Evolutionary conservation across 2,888 invertebrate genomes (phyloP).

Genomic region (Chelonus formosanus): DNA sequence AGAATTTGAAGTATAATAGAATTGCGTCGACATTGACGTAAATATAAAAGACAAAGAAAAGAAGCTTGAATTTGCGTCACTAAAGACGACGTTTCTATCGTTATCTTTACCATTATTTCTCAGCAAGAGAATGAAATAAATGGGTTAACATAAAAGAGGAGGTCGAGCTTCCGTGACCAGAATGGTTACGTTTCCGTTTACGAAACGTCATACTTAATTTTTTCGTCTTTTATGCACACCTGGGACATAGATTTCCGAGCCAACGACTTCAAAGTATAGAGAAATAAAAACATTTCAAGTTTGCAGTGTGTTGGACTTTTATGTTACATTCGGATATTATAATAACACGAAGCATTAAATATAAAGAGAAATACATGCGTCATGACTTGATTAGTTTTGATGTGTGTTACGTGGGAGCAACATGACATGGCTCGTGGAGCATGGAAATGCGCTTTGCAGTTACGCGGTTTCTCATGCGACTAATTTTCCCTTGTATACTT

Average conservation of each 20-base stretch:
- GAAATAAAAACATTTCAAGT: no score
- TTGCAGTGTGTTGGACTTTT: no score
- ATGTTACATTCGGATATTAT: background rate
- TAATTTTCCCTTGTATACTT: slow-evolving; percentile 13
- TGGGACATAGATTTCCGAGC: background rate
- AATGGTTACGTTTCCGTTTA: slow-evolving; percentile 1
- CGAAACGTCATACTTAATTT: slow-evolving; percentile 1
- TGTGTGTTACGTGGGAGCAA: slow-evolving; percentile 29
- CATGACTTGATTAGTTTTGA: slow-evolving; percentile 10
- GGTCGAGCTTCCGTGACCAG: slow-evolving; percentile 13
- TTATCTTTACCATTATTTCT: background rate
- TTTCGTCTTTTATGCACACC: background rate
- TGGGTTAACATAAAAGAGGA: slow-evolving; percentile 9
- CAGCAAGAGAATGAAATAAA: slow-evolving; percentile 3
- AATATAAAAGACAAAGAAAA: background rate
- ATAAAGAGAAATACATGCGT: slow-evolving; percentile 1
- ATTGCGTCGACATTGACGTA: slow-evolving; percentile 24
- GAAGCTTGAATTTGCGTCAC: slow-evolving; percentile 21
- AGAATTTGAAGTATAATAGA: slow-evolving; percentile 2
- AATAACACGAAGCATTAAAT: background rate
- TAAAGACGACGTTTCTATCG: background rate
- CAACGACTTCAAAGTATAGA: background rate
- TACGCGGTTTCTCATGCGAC: slow-evolving; percentile 29
- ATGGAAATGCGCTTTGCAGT: slow-evolving; percentile 34
- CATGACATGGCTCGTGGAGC: slow-evolving; percentile 28